Evolutionary conservation across 2,888 invertebrate species (phyloP), one percentile per base, ranked within the genome.

Genomic region (Ichneumon xanthorius): DNA sequence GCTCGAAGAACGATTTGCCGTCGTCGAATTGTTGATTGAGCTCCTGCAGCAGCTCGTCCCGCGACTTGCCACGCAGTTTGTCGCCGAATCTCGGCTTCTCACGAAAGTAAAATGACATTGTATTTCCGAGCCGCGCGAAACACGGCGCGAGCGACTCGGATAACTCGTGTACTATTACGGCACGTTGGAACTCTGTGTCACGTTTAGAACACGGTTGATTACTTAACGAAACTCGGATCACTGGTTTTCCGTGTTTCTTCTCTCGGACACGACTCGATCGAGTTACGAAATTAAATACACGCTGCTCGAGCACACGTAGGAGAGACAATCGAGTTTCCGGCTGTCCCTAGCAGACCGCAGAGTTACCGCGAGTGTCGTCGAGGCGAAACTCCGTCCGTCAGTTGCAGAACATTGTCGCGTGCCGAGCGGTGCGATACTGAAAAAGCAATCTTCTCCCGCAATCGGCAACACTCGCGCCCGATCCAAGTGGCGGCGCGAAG

Each of bases 91-190:
- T 91, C 84, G 93, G 93, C 85, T 90, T 91, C 53, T 94, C 93
- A 70, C 92, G 92, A 77, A 93, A 93, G 80, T 92, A 92, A 87
- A 90, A 93, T 80, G 93, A 93, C 94, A 93, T 94, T 68, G 45
- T 45, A 63, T 65, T 63, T 83, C 80, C 80, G 85, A 83, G 81
- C 73, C 85, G 83, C 80, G 78, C 71, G 79, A 40, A 19, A 33
- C 55, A 71, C 81, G 75, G 61, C 82, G 82, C 85, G 63, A 75
- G 70, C 81, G 81, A 85, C 82, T 85, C 82, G 85, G 81, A 85
- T 70, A 45, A 22, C 61, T 30, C 61, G 14, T n/a, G 2, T 45
- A 22, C 55, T 45, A 11, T 11, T 50, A 30, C 30, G 26, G 6
- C 30, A 16, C 48, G 7, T 70, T 50, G 48, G 45, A 70, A 14